These are phyloP conservation scores for Petrophora chlorosata DNA, from an alignment of 2,888 invertebrate species.

Conservation along the genomic window DNA sequence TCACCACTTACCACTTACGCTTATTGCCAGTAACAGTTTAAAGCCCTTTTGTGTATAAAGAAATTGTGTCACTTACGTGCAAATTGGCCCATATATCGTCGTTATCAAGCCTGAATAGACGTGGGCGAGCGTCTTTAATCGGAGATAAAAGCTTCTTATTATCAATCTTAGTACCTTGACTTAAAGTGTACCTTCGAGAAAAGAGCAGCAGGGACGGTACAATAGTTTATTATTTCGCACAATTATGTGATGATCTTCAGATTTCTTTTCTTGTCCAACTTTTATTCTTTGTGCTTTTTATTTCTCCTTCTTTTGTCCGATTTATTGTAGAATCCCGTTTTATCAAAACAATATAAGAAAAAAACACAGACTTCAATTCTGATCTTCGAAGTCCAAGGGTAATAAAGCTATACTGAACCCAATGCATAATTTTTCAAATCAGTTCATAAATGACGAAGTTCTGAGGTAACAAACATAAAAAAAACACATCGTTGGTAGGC, in stretches of 20 bases:
- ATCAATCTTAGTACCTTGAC: slow-evolving; percentile 4
- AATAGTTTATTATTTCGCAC: slow-evolving; percentile 56
- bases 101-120: slow-evolving; percentile 47
- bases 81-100: slow-evolving; percentile 65
- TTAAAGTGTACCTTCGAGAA: slow-evolving; percentile 1
- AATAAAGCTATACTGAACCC: no score
- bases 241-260: slow-evolving; percentile 53
- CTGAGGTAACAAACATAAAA: no score
- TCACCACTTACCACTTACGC: slow-evolving; percentile 65
- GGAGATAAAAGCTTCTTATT: slow-evolving; percentile 13
- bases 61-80: slow-evolving; percentile 60
- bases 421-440: no score
- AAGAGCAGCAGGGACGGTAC: slow-evolving; percentile 26
- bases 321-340: slow-evolving; percentile 9
- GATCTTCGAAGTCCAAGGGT: no score
- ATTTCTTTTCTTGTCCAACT: slow-evolving; percentile 23
- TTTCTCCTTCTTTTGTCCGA: slow-evolving; percentile 12
- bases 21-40: slow-evolving; percentile 59
- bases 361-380: no score
- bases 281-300: slow-evolving; percentile 17
- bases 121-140: slow-evolving; percentile 47
- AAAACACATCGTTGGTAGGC: no score
- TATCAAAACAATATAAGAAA: background rate
- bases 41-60: slow-evolving; percentile 52
- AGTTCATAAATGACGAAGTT: no score